Conservation (phyloP, 2,113 vertebrate genomes). For the Capricornis sumatraensis region DNA sequence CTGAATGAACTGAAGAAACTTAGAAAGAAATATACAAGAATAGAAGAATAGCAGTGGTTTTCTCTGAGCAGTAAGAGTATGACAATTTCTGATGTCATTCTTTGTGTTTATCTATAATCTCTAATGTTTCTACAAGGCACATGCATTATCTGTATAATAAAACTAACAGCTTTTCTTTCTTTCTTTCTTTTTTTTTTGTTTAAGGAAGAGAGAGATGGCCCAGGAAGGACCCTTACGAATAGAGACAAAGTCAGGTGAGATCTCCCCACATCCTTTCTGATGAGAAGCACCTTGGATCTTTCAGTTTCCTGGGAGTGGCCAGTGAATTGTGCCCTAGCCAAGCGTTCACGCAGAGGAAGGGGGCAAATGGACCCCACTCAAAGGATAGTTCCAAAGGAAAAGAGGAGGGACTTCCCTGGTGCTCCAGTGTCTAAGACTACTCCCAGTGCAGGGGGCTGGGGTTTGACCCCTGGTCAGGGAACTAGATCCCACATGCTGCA, state of each 20-base stretch:
- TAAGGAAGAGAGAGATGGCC: neutral
- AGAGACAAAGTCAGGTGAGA: neutral
- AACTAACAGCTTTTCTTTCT: neutral
- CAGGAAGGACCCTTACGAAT: neutral
- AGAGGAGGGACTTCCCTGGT: neutral
- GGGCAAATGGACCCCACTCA: too few species aligned
- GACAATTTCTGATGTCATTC: neutral
- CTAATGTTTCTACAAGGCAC: neutral
- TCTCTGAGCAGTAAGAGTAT: neutral
- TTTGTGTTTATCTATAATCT: neutral
- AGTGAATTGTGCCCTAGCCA: neutral
- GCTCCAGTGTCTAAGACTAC: neutral
- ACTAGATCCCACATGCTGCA: neutral
- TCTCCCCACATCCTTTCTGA: neutral
- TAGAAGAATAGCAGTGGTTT: neutral
- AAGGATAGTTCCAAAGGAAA: neutral
- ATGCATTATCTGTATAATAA: neutral
- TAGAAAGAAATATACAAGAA: neutral
- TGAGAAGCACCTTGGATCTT: neutral
- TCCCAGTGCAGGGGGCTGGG: neutral
- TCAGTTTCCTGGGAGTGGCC: neutral
- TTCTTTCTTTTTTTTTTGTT: neutral
- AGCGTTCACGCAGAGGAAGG: neutral
- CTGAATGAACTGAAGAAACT: neutral
- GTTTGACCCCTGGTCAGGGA: neutral